Evolutionary conservation across 2,888 invertebrate genomes (phyloP).

Genomic region (Acrocyrtus sp.): DNA sequence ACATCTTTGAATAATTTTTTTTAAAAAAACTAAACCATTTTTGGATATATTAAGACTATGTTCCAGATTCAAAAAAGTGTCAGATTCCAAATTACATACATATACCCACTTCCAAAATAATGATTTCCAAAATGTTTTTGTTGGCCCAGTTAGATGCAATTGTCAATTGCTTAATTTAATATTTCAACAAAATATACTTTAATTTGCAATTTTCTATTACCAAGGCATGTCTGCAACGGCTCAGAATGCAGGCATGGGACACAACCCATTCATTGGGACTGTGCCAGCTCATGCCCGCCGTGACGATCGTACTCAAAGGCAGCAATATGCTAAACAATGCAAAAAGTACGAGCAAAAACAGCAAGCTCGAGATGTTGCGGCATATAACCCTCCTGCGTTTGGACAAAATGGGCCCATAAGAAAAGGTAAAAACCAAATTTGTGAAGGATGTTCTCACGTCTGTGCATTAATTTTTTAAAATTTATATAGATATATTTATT

Average conservation of each 20-base stretch:
- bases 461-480: not conserved
- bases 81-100: too few species aligned
- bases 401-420: constrained; percentile 66
- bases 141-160: too few species aligned
- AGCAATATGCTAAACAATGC: constrained; percentile 80
- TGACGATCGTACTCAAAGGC: constrained; percentile 82
- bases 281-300: constrained; percentile 69
- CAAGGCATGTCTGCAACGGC: constrained; percentile 31
- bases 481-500: too few species aligned
- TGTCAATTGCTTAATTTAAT: not conserved
- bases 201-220: not conserved
- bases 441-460: not conserved
- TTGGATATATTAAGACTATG: not conserved
- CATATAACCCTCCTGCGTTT: constrained; percentile 41
- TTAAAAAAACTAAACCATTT: too few species aligned
- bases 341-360: constrained; percentile 80
- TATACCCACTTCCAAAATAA: too few species aligned
- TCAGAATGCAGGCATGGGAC: constrained; percentile 44
- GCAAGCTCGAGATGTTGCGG: constrained; percentile 44
- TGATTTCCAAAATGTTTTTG: too few species aligned
- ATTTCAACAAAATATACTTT: not conserved
- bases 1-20: too few species aligned
- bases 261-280: constrained; percentile 50
- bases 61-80: not conserved
- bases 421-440: constrained; percentile 68